Evolutionary conservation across 1,140 invertebrate genomes (phyloP).

Genomic region (Tetragnatha versicolor): DNA sequence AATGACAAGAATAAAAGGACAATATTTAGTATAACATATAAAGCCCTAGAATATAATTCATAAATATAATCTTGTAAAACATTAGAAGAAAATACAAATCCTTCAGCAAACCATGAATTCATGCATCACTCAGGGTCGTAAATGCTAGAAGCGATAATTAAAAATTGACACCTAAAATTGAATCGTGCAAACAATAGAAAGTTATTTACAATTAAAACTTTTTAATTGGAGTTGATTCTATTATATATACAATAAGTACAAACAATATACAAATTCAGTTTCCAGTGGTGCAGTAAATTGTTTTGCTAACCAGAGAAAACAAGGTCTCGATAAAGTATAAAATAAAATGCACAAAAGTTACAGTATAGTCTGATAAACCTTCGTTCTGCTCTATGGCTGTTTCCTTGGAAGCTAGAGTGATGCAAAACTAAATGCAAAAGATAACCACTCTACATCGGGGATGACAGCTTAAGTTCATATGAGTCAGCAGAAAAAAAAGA

Average conservation of each 20-base stretch:
- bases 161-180: constrained; percentile 13
- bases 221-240: neutral
- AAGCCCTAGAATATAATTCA: neutral
- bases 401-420: too few relatives aligned
- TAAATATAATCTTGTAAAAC: constrained; percentile 17
- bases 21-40: neutral
- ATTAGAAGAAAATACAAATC: constrained; percentile 4
- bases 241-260: neutral
- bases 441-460: neutral
- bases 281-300: constrained; percentile 20
- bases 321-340: constrained; percentile 4
- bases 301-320: constrained; percentile 17
- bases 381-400: neutral
- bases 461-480: neutral
- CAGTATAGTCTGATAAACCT: neutral
- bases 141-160: neutral
- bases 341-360: constrained; percentile 22
- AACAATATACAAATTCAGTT: constrained; percentile 20
- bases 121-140: neutral
- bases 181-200: neutral
- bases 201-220: constrained; percentile 19
- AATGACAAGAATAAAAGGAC: constrained; percentile 30
- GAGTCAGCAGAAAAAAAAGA: neutral
- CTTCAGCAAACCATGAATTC: neutral
- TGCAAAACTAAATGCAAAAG: too few relatives aligned